These are phyloP conservation scores for Heliconius ethilla DNA, from an alignment of 2,888 invertebrate genomes.

Conservation along the genomic window DNA sequence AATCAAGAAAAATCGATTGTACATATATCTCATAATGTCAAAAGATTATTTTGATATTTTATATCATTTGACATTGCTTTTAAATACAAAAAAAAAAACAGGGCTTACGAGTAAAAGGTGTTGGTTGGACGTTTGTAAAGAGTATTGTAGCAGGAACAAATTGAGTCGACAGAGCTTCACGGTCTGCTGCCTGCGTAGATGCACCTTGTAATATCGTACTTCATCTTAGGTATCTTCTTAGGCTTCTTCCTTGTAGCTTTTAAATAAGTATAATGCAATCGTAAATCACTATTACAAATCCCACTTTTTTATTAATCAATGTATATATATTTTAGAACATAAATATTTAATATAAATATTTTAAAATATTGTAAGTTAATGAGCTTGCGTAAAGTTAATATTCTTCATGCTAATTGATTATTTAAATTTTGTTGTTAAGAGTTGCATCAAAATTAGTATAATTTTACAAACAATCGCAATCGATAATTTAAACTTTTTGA, in stretches of 20 bases:
- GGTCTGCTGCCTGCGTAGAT: constrained; percentile 69
- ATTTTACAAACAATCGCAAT: not conserved
- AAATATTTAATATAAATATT: not conserved
- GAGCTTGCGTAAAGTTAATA: not conserved
- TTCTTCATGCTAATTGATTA: not conserved
- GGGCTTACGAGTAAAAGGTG: constrained; percentile 50
- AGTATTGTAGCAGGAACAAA: constrained; percentile 68
- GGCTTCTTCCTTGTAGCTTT: constrained; percentile 48
- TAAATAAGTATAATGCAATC: not conserved
- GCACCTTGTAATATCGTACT: constrained; percentile 58
- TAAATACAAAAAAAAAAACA: not conserved
- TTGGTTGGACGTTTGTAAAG: constrained; percentile 54
- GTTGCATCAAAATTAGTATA: not conserved
- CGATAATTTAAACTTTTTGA: not conserved
- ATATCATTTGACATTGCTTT: not conserved
- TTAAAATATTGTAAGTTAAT: not conserved
- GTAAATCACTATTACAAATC: not conserved
- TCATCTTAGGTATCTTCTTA: constrained; percentile 54
- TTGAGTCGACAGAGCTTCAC: constrained; percentile 74
- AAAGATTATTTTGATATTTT: not conserved
- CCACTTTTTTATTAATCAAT: not conserved
- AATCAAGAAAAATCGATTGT: not conserved
- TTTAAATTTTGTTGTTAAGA: not conserved
- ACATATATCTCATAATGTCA: not conserved
- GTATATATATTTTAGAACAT: not conserved